A percentile compares a stretch with the other conserved stretches of the same genome.
phyloP scores from a whole-genome alignment of 2,113 vertebrate species.

The Paramormyrops kingsleyae region DNA sequence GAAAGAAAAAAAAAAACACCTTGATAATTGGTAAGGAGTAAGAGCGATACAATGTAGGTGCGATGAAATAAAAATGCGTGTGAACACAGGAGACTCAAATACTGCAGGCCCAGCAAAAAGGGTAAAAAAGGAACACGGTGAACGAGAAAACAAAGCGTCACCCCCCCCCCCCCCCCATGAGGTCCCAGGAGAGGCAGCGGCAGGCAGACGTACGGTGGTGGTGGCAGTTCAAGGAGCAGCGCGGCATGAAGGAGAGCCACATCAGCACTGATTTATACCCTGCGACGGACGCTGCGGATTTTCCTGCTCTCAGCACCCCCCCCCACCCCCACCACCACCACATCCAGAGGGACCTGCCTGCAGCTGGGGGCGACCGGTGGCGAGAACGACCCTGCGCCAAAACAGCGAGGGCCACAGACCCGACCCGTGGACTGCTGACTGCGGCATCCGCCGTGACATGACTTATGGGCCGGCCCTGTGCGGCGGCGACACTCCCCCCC shows the following conservation, averaged over 20 bases:
- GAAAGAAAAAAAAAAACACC: background rate
- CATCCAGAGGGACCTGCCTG: background rate
- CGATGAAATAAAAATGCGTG: background rate
- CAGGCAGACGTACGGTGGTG: background rate
- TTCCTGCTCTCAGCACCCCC: background rate
- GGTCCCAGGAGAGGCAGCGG: background rate
- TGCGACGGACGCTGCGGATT: slow-evolving; percentile 52
- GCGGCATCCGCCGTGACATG: background rate
- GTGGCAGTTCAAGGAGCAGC: slow-evolving; percentile 48
- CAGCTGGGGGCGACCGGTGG: background rate
- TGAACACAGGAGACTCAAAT: background rate
- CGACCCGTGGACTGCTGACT: background rate
- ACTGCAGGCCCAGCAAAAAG: slow-evolving; percentile 21
- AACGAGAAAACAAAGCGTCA: slow-evolving; percentile 16
- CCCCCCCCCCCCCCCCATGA: background rate
- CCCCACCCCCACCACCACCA: background rate
- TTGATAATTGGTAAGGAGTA: background rate
- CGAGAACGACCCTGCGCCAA: background rate
- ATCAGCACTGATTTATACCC: slow-evolving; percentile 61
- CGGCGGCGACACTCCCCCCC: background rate
- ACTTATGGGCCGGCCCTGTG: background rate
- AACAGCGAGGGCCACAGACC: background rate
- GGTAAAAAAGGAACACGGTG: slow-evolving; percentile 33
- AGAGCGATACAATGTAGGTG: background rate
- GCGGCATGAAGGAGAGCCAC: slow-evolving; percentile 44